These are phyloP conservation scores for Odontophorus gujanensis DNA, from an alignment of 2,113 vertebrate species.

Conservation along the genomic window DNA sequence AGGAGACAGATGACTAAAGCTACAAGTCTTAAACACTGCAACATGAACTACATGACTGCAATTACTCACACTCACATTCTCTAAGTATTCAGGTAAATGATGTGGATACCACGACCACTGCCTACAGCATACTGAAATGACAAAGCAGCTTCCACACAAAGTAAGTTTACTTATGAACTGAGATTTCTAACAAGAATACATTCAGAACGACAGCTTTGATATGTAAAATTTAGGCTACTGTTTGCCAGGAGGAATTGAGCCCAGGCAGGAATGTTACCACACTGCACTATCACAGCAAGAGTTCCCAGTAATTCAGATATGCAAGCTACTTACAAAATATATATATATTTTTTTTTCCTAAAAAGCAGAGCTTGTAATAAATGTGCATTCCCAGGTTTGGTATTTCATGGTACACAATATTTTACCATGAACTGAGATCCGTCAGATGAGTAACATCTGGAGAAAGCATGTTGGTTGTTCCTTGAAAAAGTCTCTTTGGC, in stretches of 20 bases:
- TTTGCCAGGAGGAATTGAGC: not conserved
- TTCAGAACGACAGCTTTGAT: not conserved
- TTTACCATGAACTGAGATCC: constrained; percentile 91
- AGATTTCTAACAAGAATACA: not conserved
- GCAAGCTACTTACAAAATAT: not conserved
- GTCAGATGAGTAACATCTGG: constrained; percentile 86
- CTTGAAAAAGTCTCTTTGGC: constrained; percentile 97
- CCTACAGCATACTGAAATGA: not conserved
- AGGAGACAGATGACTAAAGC: not conserved
- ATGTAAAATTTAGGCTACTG: not conserved
- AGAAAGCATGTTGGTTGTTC: constrained; percentile 92
- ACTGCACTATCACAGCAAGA: not conserved
- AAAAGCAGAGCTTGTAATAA: not conserved
- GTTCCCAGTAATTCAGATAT: not conserved
- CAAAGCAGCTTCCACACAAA: not conserved
- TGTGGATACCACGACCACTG: not conserved
- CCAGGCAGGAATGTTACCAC: not conserved
- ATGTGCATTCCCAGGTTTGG: not conserved
- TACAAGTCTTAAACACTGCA: not conserved
- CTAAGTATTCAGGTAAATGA: not conserved
- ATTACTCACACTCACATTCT: not conserved
- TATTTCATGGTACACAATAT: constrained; percentile 8
- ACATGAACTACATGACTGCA: not conserved
- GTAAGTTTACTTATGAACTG: not conserved
- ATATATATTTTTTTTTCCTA: not conserved